Conservation (phyloP, 2,888 invertebrate genomes). For the Plusia festucae region DNA sequence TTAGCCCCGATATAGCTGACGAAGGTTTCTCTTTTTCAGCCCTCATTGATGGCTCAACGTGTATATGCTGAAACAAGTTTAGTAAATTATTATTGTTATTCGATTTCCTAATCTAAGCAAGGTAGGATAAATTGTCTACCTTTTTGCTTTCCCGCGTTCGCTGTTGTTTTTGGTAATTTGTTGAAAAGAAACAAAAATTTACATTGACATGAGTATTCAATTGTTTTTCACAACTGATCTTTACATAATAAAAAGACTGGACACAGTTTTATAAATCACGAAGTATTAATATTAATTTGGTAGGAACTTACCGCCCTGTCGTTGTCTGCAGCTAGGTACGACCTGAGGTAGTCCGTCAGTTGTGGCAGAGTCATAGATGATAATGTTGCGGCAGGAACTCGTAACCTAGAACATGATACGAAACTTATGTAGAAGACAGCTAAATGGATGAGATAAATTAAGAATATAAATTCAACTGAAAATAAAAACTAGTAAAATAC, state of each 20-base stretch:
- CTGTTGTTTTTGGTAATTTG: neutral
- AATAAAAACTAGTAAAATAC: no score
- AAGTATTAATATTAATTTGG: neutral
- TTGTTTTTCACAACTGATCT: neutral
- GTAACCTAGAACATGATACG: slow-evolving; percentile 79
- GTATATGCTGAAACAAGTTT: slow-evolving; percentile 74
- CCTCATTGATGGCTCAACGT: slow-evolving; percentile 72
- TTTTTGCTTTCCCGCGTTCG: neutral
- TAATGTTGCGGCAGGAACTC: slow-evolving; percentile 93
- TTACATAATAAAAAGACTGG: neutral
- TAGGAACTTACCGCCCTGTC: slow-evolving; percentile 75
- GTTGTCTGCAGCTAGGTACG: slow-evolving; percentile 82
- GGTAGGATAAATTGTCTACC: slow-evolving; percentile 4
- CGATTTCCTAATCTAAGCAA: neutral
- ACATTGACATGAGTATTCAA: neutral
- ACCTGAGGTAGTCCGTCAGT: slow-evolving; percentile 94
- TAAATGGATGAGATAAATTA: no score
- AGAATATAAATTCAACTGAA: no score
- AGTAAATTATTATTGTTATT: neutral
- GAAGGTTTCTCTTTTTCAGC: slow-evolving; percentile 71
- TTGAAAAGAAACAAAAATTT: slow-evolving; percentile 2
- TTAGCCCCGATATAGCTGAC: slow-evolving; percentile 50
- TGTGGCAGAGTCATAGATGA: slow-evolving; percentile 96
- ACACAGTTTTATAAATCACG: neutral
- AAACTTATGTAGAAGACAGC: neutral